These are phyloP conservation scores for Dipodomys ordii DNA, from an alignment of 2,113 vertebrate genomes.

Conservation along the genomic window DNA sequence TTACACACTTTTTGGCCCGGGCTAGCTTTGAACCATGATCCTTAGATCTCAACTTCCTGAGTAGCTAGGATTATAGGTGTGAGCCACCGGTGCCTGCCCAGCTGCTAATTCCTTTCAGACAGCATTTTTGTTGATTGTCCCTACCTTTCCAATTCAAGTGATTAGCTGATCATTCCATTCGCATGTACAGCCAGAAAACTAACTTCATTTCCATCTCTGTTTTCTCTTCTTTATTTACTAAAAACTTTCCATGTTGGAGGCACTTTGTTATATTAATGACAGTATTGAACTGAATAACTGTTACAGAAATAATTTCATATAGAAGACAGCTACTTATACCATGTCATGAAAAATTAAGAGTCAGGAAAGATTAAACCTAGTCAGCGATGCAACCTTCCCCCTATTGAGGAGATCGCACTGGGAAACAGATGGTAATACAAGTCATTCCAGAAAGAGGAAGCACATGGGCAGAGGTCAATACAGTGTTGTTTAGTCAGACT, in stretches of 20 bases:
- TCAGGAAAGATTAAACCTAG: neutral
- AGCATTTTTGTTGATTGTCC: neutral
- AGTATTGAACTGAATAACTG: constrained; percentile 30
- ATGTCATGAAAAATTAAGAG: constrained; percentile 47
- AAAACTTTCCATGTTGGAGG: neutral
- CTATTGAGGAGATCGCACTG: neutral
- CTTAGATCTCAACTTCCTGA: too few species aligned
- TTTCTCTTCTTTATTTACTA: neutral
- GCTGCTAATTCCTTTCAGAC: neutral
- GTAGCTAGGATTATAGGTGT: too few species aligned
- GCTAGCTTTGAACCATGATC: too few species aligned
- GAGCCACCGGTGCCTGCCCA: too few species aligned
- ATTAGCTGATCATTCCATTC: constrained; percentile 3
- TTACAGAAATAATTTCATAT: constrained; percentile 26
- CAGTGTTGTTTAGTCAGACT: constrained; percentile 21
- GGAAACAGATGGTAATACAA: neutral
- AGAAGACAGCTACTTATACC: constrained; percentile 18
- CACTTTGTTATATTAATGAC: neutral
- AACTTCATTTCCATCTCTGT: neutral
- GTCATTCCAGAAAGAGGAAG: constrained; percentile 6
- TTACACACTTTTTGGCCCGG: too few species aligned
- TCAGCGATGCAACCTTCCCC: neutral
- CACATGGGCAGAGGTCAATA: neutral
- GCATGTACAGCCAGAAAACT: neutral
- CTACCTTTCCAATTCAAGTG: neutral